Percentiles rank a stretch among this genome's conserved stretches.
phyloP scores from a whole-genome alignment of 2,113 vertebrate genomes.

The Nycticryphes semicollaris region DNA sequence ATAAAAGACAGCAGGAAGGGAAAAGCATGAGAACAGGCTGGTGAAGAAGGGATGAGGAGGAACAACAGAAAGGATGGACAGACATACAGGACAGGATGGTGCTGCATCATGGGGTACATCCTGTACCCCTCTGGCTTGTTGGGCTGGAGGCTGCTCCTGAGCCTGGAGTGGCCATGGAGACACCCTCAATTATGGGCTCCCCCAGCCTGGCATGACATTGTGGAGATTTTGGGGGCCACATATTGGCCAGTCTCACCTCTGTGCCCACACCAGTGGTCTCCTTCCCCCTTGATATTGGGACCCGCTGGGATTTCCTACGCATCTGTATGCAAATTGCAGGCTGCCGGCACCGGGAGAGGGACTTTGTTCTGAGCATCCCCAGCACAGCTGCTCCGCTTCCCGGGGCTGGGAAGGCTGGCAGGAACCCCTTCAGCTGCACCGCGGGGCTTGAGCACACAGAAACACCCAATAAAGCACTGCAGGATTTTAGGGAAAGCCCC shows the following conservation, averaged over 20 bases:
- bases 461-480: accelerated
- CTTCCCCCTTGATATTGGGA: neutral
- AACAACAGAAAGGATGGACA: neutral
- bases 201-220: neutral
- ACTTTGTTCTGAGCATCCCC: conserved; percentile 35
- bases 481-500: neutral
- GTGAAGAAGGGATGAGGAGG: neutral
- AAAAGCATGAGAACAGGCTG: neutral
- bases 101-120: accelerated
- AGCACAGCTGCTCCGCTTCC: conserved; percentile 14
- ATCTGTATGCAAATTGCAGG: conserved; percentile 92
- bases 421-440: neutral
- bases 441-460: accelerated
- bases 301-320: conserved; percentile 60
- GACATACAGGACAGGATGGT: neutral
- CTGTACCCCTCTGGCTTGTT: accelerated
- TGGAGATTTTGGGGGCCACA: neutral
- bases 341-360: neutral
- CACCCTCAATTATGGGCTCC: neutral
- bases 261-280: neutral
- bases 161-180: neutral
- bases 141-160: neutral
- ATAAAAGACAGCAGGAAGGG: neutral
- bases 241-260: neutral
- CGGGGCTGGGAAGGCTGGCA: neutral